Percentiles rank a stretch among this genome's conserved stretches.
Evolutionary conservation across 2,797 vertebrate species (phyloP).

Genomic region (Hirundo rustica): DNA sequence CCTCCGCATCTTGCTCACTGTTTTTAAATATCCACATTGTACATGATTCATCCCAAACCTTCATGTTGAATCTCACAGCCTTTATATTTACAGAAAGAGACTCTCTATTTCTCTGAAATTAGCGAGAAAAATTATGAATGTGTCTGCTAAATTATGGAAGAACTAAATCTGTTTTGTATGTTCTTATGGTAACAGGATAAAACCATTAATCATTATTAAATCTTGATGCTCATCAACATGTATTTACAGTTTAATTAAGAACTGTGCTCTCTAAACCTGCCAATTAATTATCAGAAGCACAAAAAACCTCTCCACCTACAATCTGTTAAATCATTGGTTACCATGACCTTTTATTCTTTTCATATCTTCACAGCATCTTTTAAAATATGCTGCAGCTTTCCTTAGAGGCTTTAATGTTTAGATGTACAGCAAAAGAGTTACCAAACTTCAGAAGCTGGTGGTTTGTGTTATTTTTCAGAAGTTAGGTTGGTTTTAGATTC

Average conservation of each 20-base stretch:
- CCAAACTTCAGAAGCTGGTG: slow-evolving; percentile 41
- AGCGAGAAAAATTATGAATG: neutral
- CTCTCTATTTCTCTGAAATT: neutral
- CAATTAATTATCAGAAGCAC: slow-evolving; percentile 72
- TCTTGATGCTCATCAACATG: slow-evolving; percentile 20
- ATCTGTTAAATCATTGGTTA: slow-evolving; percentile 55
- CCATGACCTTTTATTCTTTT: slow-evolving; percentile 70
- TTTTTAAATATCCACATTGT: neutral
- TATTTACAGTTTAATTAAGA: slow-evolving; percentile 70
- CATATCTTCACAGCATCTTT: slow-evolving; percentile 66
- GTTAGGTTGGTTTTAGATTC: slow-evolving; percentile 33
- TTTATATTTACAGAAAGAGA: neutral
- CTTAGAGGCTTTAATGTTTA: slow-evolving; percentile 55
- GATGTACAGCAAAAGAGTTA: slow-evolving; percentile 52
- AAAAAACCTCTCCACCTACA: slow-evolving; percentile 57
- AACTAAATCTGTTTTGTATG: neutral
- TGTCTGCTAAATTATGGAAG: neutral
- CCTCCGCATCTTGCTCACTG: neutral
- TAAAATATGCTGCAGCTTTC: slow-evolving; percentile 69
- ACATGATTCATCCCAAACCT: neutral
- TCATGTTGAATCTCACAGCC: neutral
- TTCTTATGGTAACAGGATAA: slow-evolving; percentile 3
- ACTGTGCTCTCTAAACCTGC: slow-evolving; percentile 63
- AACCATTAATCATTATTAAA: slow-evolving; percentile 52
- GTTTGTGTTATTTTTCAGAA: slow-evolving; percentile 59